A percentile compares a stretch with the other conserved stretches of the same genome.
Evolutionary conservation across 2,797 vertebrate species (phyloP).

Genomic region (Astyanax mexicanus): DNA sequence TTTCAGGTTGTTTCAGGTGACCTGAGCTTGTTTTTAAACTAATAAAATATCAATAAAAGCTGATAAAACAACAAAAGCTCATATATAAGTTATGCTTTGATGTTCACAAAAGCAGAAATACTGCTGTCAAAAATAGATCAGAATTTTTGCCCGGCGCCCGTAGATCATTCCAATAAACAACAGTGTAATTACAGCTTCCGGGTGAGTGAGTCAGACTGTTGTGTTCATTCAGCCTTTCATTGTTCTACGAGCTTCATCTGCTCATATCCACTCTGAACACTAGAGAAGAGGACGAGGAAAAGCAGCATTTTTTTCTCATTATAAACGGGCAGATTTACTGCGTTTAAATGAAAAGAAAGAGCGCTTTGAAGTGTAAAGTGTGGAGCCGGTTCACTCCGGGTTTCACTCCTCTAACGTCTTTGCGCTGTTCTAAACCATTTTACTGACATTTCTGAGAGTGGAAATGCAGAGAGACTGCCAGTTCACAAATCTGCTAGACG

Average conservation of each 20-base stretch:
- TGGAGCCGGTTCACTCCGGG: constrained; percentile 47
- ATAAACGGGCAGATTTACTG: constrained; percentile 72
- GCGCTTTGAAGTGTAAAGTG: constrained; percentile 71
- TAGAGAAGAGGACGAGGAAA: background rate
- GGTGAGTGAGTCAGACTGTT: background rate
- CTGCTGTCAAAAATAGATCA: too few relatives aligned
- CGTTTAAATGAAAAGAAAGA: constrained; percentile 69
- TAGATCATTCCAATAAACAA: background rate
- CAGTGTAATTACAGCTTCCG: background rate
- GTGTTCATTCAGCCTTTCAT: background rate
- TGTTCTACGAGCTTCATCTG: background rate
- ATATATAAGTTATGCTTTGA: too few relatives aligned
- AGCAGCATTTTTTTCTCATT: constrained; percentile 68
- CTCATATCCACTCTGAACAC: background rate
- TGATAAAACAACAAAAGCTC: too few relatives aligned
- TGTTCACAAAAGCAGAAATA: too few relatives aligned
- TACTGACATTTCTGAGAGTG: background rate
- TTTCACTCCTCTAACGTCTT: background rate
- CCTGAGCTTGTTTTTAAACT: too few relatives aligned
- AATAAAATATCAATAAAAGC: too few relatives aligned
- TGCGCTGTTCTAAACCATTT: background rate
- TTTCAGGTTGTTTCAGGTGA: too few relatives aligned
- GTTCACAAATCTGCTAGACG: background rate
- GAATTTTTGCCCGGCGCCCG: too few relatives aligned
- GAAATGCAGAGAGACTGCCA: background rate